These are phyloP conservation scores for Ginglymostoma cirratum DNA, from an alignment of 2,113 vertebrate species.

Conservation along the genomic window DNA sequence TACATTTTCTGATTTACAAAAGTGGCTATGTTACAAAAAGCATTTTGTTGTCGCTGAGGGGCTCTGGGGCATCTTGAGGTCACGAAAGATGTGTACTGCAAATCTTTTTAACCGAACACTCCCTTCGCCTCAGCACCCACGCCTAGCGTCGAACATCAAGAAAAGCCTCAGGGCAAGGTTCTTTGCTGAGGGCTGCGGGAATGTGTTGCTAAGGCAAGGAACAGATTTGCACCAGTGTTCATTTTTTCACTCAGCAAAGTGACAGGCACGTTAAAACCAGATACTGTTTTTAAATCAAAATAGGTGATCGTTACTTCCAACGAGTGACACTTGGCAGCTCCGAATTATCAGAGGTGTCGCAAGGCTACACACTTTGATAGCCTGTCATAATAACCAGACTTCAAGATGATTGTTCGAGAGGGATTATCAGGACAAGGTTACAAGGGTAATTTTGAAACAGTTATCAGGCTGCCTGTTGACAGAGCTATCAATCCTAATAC, in stretches of 20 bases:
- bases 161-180: not conserved
- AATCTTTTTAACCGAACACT: not conserved
- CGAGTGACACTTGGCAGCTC: not conserved
- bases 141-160: no score
- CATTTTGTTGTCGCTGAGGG: not conserved
- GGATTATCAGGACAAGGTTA: conserved; percentile 16
- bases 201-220: not conserved
- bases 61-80: not conserved
- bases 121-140: not conserved
- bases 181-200: not conserved
- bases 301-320: not conserved
- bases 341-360: not conserved
- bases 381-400: conserved; percentile 15
- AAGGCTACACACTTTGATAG: not conserved
- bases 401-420: not conserved
- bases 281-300: not conserved
- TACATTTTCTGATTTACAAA: not conserved
- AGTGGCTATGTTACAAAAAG: not conserved
- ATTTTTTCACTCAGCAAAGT: not conserved
- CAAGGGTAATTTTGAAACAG: conserved; percentile 13
- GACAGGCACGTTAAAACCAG: not conserved
- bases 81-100: not conserved
- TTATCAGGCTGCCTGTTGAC: not conserved
- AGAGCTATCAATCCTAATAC: not conserved
- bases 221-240: not conserved